Conservation (phyloP, 1,140 invertebrate genomes). For the Battus philenor region DNA sequence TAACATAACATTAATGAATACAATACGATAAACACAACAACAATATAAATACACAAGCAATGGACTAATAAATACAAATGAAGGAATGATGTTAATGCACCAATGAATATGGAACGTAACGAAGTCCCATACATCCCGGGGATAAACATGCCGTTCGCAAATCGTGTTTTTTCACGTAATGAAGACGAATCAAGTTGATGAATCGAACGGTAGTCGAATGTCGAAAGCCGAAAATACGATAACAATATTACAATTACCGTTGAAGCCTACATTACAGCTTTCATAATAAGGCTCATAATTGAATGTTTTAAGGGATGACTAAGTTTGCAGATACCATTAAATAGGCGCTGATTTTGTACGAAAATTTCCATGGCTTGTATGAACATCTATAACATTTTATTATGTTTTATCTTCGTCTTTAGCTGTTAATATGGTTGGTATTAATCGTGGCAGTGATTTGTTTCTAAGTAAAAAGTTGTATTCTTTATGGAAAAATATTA, state of each 20-base stretch:
- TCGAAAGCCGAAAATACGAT: constrained; percentile 15
- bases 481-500: too few relatives aligned
- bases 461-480: too few relatives aligned
- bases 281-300: constrained; percentile 19
- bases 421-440: too few relatives aligned
- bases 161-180: constrained; percentile 30
- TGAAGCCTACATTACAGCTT: constrained; percentile 4
- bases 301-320: background rate
- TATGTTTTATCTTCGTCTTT: too few relatives aligned
- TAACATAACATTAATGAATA: constrained; percentile 11
- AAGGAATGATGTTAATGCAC: constrained; percentile 11
- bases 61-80: constrained; percentile 13
- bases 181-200: constrained; percentile 23
- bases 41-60: constrained; percentile 13
- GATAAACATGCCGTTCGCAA: constrained; percentile 14
- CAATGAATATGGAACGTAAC: constrained; percentile 16
- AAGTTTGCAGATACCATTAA: constrained; percentile 23
- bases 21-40: constrained; percentile 7
- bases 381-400: too few relatives aligned
- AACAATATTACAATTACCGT: background rate
- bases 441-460: too few relatives aligned
- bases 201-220: constrained; percentile 19
- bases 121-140: constrained; percentile 1
- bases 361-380: constrained; percentile 10
- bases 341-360: constrained; percentile 31